Evolutionary conservation across 1,140 invertebrate species (phyloP).

Genomic region (Octopus sinensis): DNA sequence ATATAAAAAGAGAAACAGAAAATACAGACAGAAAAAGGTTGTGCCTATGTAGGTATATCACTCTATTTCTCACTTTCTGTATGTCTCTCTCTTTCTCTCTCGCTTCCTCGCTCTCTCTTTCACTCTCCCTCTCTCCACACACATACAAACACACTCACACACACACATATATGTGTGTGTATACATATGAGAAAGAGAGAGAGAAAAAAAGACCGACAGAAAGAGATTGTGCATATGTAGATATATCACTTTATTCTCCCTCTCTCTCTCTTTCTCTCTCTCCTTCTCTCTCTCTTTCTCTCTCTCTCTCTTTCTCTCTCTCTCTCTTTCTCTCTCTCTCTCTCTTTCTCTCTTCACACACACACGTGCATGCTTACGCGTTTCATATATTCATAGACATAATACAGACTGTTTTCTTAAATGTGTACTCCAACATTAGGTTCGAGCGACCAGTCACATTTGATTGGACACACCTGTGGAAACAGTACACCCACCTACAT

Average conservation of each 20-base stretch:
- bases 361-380: background rate
- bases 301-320: background rate
- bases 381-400: background rate
- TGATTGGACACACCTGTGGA: background rate
- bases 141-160: no score
- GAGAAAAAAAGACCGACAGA: no score
- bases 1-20: no score
- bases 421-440: background rate
- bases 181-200: no score
- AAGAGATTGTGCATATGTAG: background rate
- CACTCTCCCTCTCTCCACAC: background rate
- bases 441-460: background rate
- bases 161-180: no score
- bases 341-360: background rate
- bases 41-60: no score
- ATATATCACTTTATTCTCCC: background rate
- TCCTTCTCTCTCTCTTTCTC: background rate
- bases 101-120: background rate
- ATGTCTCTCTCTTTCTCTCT: background rate
- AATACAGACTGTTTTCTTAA: no score
- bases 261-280: background rate
- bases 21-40: no score
- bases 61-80: no score
- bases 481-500: background rate
- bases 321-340: background rate